Conservation (phyloP, 2,797 vertebrate species). For the Enteromius viviparus region DNA sequence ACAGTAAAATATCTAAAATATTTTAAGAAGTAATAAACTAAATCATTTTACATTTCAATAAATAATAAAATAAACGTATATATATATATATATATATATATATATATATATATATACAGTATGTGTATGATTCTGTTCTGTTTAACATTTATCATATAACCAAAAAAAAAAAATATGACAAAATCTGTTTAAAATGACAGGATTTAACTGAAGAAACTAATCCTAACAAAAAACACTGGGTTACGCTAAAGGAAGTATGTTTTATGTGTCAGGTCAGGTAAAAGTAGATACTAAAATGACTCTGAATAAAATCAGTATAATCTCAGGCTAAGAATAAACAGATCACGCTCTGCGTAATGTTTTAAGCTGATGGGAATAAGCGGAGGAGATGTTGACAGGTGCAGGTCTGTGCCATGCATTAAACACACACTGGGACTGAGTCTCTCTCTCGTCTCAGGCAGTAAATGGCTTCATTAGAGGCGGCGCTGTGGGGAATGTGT, state of each 20-base stretch:
- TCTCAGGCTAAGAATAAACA: conserved; percentile 30
- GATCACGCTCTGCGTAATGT: not conserved
- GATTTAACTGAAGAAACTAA: not conserved
- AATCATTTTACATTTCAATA: not conserved
- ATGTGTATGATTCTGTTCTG: not conserved
- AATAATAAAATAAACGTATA: not conserved
- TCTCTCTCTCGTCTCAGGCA: conserved; percentile 87
- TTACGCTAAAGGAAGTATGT: not conserved
- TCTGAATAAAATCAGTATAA: conserved; percentile 27
- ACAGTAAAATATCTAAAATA: not conserved
- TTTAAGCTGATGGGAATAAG: conserved; percentile 25
- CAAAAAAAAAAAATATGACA: not conserved
- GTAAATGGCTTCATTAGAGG: conserved; percentile 99
- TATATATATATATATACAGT: not conserved
- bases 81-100: not conserved
- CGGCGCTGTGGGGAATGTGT: conserved; percentile 90
- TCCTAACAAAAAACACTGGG: not conserved
- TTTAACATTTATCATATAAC: not conserved
- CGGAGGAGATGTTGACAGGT: conserved; percentile 49
- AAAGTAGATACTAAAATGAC: not conserved
- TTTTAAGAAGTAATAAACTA: not conserved
- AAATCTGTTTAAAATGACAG: not conserved
- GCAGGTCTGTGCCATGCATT: conserved; percentile 84
- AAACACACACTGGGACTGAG: conserved; percentile 92
- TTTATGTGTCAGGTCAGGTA: not conserved